Conservation (phyloP, 2,888 invertebrate genomes). For the Brachyopa scutellaris region DNA sequence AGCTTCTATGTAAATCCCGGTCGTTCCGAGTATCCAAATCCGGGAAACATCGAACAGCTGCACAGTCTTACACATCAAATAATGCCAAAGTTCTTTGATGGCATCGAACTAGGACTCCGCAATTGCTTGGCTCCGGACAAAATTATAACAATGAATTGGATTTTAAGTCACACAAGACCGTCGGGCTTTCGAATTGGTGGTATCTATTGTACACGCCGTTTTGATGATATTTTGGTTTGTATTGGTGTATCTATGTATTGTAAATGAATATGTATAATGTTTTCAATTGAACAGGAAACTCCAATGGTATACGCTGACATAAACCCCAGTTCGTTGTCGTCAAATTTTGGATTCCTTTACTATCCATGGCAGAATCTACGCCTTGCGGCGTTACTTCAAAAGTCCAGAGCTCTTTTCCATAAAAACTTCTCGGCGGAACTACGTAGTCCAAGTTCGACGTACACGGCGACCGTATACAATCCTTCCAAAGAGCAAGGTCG, state of each 20-base stretch:
- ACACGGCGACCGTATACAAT: conserved; percentile 78
- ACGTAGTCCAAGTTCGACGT: conserved; percentile 76
- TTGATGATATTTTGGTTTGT: conserved; percentile 78
- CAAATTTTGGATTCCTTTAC: conserved; percentile 79
- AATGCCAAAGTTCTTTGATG: conserved; percentile 80
- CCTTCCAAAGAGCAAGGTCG: conserved; percentile 77
- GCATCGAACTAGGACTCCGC: conserved; percentile 78
- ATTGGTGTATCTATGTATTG: too few relatives aligned
- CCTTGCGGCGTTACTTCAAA: conserved; percentile 77
- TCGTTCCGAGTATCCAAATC: conserved; percentile 76
- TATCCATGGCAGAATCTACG: conserved; percentile 75
- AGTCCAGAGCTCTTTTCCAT: conserved; percentile 74
- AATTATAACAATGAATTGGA: conserved; percentile 77
- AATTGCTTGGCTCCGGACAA: conserved; percentile 79
- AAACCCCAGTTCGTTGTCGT: conserved; percentile 79
- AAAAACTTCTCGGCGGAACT: conserved; percentile 77
- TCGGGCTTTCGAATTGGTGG: conserved; percentile 81
- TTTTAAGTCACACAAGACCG: conserved; percentile 79
- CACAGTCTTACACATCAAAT: conserved; percentile 80
- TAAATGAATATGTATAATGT: too few relatives aligned
- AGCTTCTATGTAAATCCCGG: conserved; percentile 77
- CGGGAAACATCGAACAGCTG: conserved; percentile 79
- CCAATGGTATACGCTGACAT: conserved; percentile 80
- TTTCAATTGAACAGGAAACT: too few relatives aligned
- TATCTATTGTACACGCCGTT: conserved; percentile 76